These are phyloP conservation scores for Diadegma fenestrale DNA, from an alignment of 2,888 invertebrate genomes.

Conservation along the genomic window DNA sequence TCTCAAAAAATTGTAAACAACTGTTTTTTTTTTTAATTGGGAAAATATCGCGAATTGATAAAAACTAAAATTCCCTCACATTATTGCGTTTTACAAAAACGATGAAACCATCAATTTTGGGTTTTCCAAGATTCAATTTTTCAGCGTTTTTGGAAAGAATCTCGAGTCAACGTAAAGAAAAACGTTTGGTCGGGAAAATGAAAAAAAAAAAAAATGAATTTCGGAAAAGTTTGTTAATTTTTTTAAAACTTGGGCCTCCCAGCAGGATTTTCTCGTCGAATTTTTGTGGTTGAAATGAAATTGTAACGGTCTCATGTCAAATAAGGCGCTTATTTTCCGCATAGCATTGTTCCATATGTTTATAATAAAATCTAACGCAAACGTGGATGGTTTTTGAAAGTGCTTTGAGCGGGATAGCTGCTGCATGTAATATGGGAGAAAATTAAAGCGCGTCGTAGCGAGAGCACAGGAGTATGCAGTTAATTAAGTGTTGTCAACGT, in stretches of 20 bases:
- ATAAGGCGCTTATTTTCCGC: not conserved
- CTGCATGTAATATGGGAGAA: not conserved
- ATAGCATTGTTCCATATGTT: not conserved
- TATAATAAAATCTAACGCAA: not conserved
- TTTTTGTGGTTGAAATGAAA: not conserved
- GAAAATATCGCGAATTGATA: no score
- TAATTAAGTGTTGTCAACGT: conserved; percentile 46
- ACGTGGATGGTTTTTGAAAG: not conserved
- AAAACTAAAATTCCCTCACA: no score
- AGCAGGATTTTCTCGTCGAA: not conserved
- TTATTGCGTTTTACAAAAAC: no score
- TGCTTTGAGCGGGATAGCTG: not conserved
- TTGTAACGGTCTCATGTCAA: not conserved
- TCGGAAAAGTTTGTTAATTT: no score
- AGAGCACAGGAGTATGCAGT: conserved; percentile 29
- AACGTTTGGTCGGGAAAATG: no score
- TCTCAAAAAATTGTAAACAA: not conserved
- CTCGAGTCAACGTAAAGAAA: no score
- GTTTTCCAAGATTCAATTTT: no score
- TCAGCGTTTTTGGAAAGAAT: no score
- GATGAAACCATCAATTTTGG: no score
- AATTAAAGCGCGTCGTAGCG: not conserved
- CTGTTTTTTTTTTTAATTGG: no score
- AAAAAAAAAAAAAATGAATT: no score
- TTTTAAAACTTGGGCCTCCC: no score